Evolutionary conservation across 2,888 invertebrate species (phyloP).

Genomic region (Zygothrica quintamaculata): DNA sequence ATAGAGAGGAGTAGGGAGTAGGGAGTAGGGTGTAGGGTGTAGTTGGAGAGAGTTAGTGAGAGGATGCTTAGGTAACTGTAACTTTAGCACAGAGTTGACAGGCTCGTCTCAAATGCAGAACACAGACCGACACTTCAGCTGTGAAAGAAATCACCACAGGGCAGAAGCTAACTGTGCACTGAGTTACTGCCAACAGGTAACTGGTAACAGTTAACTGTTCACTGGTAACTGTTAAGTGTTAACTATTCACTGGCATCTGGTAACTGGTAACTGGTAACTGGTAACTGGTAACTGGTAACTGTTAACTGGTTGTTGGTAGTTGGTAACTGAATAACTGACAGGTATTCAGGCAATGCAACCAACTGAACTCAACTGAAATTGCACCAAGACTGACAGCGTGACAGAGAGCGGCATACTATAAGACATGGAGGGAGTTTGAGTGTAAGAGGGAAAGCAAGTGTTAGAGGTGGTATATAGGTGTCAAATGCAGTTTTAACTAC

Average conservation of each 20-base stretch:
- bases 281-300: conserved; percentile 33
- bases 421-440: too few relatives aligned
- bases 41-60: too few relatives aligned
- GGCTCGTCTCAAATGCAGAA: conserved; percentile 28
- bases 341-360: conserved; percentile 56
- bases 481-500: conserved; percentile 45
- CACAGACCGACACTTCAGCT: conserved; percentile 35
- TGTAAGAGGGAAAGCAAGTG: too few relatives aligned
- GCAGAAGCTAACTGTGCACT: conserved; percentile 22
- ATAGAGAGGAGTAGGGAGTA: too few relatives aligned
- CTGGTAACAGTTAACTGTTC: conserved; percentile 23
- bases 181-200: conserved; percentile 27
- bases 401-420: too few relatives aligned
- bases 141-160: conserved; percentile 27
- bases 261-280: conserved; percentile 33
- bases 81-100: conserved; percentile 31
- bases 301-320: conserved; percentile 12
- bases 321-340: conserved; percentile 59
- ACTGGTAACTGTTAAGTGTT: conserved; percentile 40
- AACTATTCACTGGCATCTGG: conserved; percentile 28
- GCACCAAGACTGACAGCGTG: conserved; percentile 1
- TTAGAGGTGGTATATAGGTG: too few relatives aligned
- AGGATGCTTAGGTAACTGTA: background rate
- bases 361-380: conserved; percentile 7
- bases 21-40: too few relatives aligned